Base-by-base conservation (phyloP, 2,113 vertebrate species). In the Apteryx owenii region DNA sequence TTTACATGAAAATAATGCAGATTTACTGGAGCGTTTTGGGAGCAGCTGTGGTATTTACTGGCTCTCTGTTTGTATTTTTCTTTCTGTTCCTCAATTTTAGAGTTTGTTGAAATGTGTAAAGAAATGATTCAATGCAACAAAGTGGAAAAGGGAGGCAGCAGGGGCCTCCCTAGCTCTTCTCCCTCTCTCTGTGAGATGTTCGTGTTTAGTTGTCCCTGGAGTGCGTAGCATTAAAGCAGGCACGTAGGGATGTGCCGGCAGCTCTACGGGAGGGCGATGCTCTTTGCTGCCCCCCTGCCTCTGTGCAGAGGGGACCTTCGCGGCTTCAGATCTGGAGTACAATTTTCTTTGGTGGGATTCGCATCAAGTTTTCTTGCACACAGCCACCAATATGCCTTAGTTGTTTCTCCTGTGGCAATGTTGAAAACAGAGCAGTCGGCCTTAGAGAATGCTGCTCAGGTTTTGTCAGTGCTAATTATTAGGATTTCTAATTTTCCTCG, bases 201-300 rank as follows among this genome's bases (percentile, higher is more conserved):
- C 44, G 83, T 29, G 21, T 19, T n/a, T 4, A 56, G 28, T 31
- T 76, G 15, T 18, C 15, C 25, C 21, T 33, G 7, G 46, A 48
- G 29, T 10, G 36, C 19, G 9, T 48, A 29, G 54, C 36, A 12
- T n/a, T 84, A 31, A 62, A 68, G 12, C 42, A n/a, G 50, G 50
- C 29, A 2, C 0, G 0, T 28, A 14, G 28, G 58, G n/a, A 14
- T 54, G 36, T 18, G 33, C 36, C 61, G 38, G 51, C n/a, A 75
- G 1, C 72, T 58, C 29, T 20, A 5, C 50, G 33, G 28, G 14
- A 46, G 23, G 12, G 8, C 25, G 50, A 26, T 46, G 40, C 72
- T 38, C 13, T 66, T 80, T 83, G 46, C 51, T 17, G n/a, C 0
- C 31, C 33, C 51, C 33, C 25, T 33, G 4, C 4, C 46, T 5